Base-by-base conservation (phyloP, 2,888 invertebrate genomes). In the Imbricaverruca yamaguchii region DNA sequence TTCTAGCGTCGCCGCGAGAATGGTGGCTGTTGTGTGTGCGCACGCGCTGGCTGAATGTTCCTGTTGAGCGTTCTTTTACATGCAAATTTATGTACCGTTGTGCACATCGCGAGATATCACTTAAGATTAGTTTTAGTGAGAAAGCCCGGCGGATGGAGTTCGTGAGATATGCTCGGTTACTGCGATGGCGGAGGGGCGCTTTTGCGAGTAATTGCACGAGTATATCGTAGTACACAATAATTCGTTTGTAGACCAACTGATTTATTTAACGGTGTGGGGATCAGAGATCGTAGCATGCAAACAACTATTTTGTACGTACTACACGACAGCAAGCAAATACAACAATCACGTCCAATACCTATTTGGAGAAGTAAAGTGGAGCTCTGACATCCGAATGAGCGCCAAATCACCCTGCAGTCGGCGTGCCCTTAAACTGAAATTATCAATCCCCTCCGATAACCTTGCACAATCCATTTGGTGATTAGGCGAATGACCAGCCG, bases 241-340 rank as follows among this genome's bases (percentile, higher is more conserved):
- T 55, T 23, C 74, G 23, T 74, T 74, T 55, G 74, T 55, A 74
- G 74, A 74, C 74, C 74, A 74, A 74, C 74, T 55, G 55, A 74
- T 74, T 74, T 74, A 74, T 74, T 74, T 74, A 55, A 74, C 74
- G 74, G 74, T 74, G 74, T 74, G 74, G 74, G 74, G 74, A 74
- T 39, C 39, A 18, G 74, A 74, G 74, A 74, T 74, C 74, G 55
- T 74, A 74, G 74, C 74, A 74, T 55, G 74, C 74, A 74, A 74
- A 74, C 53, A 55, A 55, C 18, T 74, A 55, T 74, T 74, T 55
- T 74, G 18, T 55, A 74, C 74, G 74, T 74, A 55, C 74, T 74
- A 74, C 74, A 74, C 74, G 21, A 74, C 55, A 74, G 74, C 1
- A 74, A 69, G 69, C 69, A 55, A 74, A 74, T 74, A 74, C 65